phyloP scores from a whole-genome alignment of 1,140 invertebrate species.

The Eueides isabella region DNA sequence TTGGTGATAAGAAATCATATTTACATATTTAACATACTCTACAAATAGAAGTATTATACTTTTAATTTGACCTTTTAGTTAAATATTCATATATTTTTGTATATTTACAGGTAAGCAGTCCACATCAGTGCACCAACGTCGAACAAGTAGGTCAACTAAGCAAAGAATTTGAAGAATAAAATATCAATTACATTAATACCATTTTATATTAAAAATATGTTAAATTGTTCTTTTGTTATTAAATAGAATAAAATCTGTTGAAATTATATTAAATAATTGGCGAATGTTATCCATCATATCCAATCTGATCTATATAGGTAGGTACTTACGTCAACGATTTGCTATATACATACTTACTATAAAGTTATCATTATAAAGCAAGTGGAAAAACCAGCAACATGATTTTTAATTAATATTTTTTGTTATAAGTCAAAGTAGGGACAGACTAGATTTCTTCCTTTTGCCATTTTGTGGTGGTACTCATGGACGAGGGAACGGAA shows the following conservation, averaged over 20 bases:
- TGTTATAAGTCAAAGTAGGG: constrained; percentile 4
- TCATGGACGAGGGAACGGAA: not conserved
- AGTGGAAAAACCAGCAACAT: not conserved
- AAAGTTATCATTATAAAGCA: not conserved
- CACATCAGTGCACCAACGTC: not conserved
- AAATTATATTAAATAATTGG: not conserved
- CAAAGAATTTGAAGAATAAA: not conserved
- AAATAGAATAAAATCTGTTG: not conserved
- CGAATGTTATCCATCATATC: not conserved
- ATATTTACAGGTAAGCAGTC: constrained; percentile 11
- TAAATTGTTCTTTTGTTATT: not conserved
- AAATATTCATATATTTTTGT: not conserved
- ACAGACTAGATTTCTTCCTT: not conserved
- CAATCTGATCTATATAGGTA: not conserved
- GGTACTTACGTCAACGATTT: not conserved
- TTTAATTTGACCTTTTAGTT: too few relatives aligned
- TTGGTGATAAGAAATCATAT: too few relatives aligned
- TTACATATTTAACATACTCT: too few relatives aligned
- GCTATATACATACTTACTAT: too few relatives aligned
- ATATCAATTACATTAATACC: not conserved
- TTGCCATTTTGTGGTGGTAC: not conserved
- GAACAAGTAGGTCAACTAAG: not conserved
- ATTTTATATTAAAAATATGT: not conserved
- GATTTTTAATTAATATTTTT: not conserved
- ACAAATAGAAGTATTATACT: too few relatives aligned